Conservation (phyloP, 2,888 invertebrate genomes). For the Strigamia crassipes region DNA sequence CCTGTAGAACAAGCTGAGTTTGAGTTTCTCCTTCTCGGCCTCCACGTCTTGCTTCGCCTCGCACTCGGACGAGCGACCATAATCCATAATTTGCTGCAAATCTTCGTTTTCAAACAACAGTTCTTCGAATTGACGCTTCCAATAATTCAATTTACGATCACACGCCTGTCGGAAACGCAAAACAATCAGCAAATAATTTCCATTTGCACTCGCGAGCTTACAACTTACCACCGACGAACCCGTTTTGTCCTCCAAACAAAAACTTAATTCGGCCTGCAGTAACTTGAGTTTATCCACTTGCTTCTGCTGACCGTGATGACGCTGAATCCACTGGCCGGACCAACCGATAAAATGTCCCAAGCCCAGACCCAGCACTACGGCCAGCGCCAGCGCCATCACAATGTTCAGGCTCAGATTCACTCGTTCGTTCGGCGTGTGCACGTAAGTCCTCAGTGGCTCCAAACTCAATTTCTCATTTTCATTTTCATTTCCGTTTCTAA, state of each 20-base stretch:
- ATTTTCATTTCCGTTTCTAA: neutral
- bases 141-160: slow-evolving; percentile 50
- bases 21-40: slow-evolving; percentile 50
- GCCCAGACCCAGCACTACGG: slow-evolving; percentile 51
- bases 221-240: neutral
- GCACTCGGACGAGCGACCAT: slow-evolving; percentile 44
- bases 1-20: slow-evolving; percentile 50
- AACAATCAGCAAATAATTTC: no score
- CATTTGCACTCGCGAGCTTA: neutral
- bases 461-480: neutral
- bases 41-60: slow-evolving; percentile 46
- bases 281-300: slow-evolving; percentile 51
- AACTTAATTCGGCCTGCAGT: slow-evolving; percentile 51
- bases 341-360: slow-evolving; percentile 52
- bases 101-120: slow-evolving; percentile 50
- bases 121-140: slow-evolving; percentile 50
- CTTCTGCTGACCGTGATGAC: slow-evolving; percentile 47
- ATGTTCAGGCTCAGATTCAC: slow-evolving; percentile 51
- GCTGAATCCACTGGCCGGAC: slow-evolving; percentile 49
- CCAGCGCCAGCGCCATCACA: slow-evolving; percentile 49
- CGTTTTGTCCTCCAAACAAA: slow-evolving; percentile 48
- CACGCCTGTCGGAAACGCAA: slow-evolving; percentile 48
- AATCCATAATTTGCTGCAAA: slow-evolving; percentile 49
- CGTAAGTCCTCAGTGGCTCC: slow-evolving; percentile 47
- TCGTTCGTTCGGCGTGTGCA: slow-evolving; percentile 51